Base-by-base conservation (phyloP, 2,888 invertebrate genomes). In the Disparrhopalites patrizii region DNA sequence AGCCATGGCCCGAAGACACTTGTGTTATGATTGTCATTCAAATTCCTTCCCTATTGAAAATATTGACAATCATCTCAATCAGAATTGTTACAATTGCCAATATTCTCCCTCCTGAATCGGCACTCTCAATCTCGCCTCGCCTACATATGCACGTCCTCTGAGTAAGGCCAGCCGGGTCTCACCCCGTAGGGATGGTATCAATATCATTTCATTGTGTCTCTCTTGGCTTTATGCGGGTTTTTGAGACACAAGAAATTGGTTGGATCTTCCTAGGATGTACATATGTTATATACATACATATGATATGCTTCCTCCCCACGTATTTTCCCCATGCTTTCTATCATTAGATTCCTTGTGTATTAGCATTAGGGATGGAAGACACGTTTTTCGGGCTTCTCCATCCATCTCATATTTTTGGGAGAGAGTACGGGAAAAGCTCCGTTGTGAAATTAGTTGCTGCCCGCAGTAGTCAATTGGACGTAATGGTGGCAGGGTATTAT, bases 21-120 rank as follows among this genome's bases (percentile, higher is more conserved):
- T 50, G 30, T 51, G 27, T 23, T n/a, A 23, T 23, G 18, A 36
- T 51, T 38, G 20, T 27, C 40, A 27, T n/a, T 36, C 7, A 36
- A 36, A 25, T 8, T 30, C 40, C 51, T 38, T 61, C 50, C 47
- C 38, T 60, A 67, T 57, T 58, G 60, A 71, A 71, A 73, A 71
- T 75, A 75, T 75, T 75, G 75, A 73, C 75, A 75, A 73, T 75
- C 75, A 71, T 68, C 71, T 72, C 73, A 71, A 70, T 73, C 68
- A 68, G 62, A 62, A 28, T 36, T 68, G 71, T 71, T 64, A 66
- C 62, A 66, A 66, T 66, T 66, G 66, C 36, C 66, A 66, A 66
- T 66, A 61, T 66, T 66, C 62, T 62, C 25, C 3, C 50, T 20
- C 5, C 13, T 25, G 13, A 3, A 23, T 3, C 25, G 20, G 20